A percentile compares a stretch with the other conserved stretches of the same genome.
Evolutionary conservation across 2,113 vertebrate genomes (phyloP).

Genomic region (Canis aureus): DNA sequence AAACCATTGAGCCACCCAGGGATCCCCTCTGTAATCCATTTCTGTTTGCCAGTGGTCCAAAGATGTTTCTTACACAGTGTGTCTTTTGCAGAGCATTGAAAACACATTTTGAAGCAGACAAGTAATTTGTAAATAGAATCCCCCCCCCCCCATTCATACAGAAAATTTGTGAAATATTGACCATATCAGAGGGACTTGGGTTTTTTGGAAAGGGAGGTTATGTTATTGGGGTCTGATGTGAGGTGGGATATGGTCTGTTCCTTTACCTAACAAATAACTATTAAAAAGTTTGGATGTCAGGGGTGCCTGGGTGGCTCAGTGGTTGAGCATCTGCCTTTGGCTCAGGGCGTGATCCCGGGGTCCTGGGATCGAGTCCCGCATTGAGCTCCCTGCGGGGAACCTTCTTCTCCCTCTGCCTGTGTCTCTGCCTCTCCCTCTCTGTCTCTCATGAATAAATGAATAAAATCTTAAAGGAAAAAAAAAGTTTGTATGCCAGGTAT

Average conservation of each 20-base stretch:
- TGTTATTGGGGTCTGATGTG: background rate
- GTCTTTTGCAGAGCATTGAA: background rate
- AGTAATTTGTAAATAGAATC: background rate
- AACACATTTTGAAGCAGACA: background rate
- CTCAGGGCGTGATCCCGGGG: no score
- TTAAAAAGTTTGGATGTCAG: background rate
- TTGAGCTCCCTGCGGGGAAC: no score
- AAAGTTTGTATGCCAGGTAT: background rate
- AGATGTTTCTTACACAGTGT: background rate
- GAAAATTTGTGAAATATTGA: background rate
- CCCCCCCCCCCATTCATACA: background rate
- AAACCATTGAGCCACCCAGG: no score
- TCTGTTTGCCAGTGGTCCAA: slow-evolving; percentile 19
- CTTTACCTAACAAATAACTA: background rate
- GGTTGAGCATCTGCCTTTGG: no score
- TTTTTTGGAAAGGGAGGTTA: background rate
- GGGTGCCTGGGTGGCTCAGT: no score
- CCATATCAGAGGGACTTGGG: background rate
- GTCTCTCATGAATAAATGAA: no score
- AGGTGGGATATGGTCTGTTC: background rate
- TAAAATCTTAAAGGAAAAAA: no score
- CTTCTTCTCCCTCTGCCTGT: no score
- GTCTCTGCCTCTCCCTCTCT: no score
- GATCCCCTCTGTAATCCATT: background rate
- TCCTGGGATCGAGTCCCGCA: no score